These are phyloP conservation scores for Parotocinclus haroldoi DNA, from an alignment of 2,797 vertebrate species.

Conservation along the genomic window DNA sequence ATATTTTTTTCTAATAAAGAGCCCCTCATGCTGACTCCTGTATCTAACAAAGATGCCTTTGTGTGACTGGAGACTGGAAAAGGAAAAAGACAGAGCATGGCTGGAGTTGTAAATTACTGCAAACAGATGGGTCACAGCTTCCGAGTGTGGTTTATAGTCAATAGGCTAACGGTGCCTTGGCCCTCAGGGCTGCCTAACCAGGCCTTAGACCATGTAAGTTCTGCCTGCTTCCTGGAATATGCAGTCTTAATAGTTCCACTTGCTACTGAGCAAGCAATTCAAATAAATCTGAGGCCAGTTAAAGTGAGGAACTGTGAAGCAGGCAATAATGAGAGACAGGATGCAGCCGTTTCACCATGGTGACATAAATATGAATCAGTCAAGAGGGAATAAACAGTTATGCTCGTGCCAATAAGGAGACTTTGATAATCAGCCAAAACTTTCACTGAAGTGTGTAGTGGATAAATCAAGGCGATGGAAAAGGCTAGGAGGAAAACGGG, in stretches of 20 bases:
- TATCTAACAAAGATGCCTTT: constrained; percentile 66
- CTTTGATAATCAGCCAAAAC: not conserved
- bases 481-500: no score
- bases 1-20: constrained; percentile 54
- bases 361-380: no score
- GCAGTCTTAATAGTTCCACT: constrained; percentile 8
- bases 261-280: not conserved
- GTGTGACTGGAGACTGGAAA: constrained; percentile 52
- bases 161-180: constrained; percentile 44
- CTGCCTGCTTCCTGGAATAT: constrained; percentile 29
- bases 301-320: not conserved
- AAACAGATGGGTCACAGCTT: constrained; percentile 63
- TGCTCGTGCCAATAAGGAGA: not conserved
- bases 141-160: constrained; percentile 57
- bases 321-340: no score
- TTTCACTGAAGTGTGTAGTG: not conserved
- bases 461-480: no score
- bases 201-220: constrained; percentile 35
- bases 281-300: not conserved
- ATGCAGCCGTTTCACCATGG: no score
- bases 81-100: constrained; percentile 54
- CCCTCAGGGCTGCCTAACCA: not conserved
- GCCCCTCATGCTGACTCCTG: constrained; percentile 41
- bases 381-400: no score
- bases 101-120: constrained; percentile 61